Percentiles rank a stretch among this genome's conserved stretches.
Conservation (phyloP, 2,888 invertebrate species). For the Diadegma fenestrale region DNA sequence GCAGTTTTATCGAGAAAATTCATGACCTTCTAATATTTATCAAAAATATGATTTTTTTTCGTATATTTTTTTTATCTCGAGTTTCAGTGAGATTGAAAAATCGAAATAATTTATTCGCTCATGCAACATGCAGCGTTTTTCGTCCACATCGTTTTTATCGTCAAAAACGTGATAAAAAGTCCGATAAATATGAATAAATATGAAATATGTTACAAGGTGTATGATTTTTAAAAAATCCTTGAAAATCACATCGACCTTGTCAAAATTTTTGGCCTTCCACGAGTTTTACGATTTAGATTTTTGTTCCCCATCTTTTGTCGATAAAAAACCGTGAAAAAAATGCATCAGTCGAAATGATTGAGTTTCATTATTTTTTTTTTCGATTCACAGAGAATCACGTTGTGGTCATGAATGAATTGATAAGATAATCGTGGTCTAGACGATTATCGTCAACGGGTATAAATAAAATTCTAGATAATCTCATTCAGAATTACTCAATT, state of each 20-base stretch:
- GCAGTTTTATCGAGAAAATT: neutral
- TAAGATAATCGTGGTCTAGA: conserved; percentile 31
- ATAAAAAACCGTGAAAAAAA: neutral
- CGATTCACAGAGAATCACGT: neutral
- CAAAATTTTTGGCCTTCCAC: neutral
- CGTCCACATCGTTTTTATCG: neutral
- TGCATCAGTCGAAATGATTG: neutral
- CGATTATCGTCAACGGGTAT: conserved; percentile 7
- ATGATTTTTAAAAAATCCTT: neutral
- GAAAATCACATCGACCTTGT: neutral
- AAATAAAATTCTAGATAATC: conserved; percentile 15
- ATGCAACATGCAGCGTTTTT: neutral
- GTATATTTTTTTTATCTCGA: neutral
- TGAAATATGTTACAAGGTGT: conserved; percentile 16
- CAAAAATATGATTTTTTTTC: neutral
- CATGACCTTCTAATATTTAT: neutral
- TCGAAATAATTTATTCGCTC: neutral
- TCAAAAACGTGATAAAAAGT: neutral
- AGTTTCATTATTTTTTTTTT: neutral
- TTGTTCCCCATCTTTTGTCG: neutral
- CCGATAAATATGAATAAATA: conserved; percentile 3
- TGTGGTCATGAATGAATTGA: conserved; percentile 18
- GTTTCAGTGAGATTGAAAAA: neutral
- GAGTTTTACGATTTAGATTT: neutral
- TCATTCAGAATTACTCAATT: neutral